A percentile compares a stretch with the other conserved stretches of the same genome.
Evolutionary conservation across 2,797 vertebrate species (phyloP).

Genomic region (Cichlasoma orientale): DNA sequence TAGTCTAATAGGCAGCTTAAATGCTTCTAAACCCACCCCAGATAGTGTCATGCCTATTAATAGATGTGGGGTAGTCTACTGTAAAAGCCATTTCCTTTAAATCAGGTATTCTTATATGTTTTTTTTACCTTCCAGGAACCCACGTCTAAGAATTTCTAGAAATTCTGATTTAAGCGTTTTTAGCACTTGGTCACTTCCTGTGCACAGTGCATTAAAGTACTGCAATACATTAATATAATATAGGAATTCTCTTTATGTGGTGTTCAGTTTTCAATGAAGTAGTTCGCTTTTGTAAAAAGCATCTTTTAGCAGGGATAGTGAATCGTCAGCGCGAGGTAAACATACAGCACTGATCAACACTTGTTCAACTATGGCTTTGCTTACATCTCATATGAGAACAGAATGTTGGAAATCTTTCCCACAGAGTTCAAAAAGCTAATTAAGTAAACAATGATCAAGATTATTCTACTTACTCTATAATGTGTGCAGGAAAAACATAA

Average conservation of each 20-base stretch:
- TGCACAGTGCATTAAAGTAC: constrained; percentile 4
- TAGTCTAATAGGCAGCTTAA: constrained; percentile 71
- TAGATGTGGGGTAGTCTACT: constrained; percentile 62
- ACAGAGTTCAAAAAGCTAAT: constrained; percentile 53
- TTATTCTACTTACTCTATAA: constrained; percentile 57
- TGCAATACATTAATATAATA: constrained; percentile 15
- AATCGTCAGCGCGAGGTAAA: constrained; percentile 3
- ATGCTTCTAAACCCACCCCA: constrained; percentile 63
- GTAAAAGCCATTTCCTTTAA: constrained; percentile 62
- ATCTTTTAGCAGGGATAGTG: background rate
- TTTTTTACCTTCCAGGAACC: constrained; percentile 26
- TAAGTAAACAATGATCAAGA: constrained; percentile 64
- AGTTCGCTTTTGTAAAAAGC: background rate
- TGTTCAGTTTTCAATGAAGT: background rate
- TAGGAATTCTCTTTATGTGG: background rate
- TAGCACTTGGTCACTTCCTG: constrained; percentile 20
- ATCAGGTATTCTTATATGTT: constrained; percentile 38
- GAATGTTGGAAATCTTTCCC: constrained; percentile 26
- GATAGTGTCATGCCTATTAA: constrained; percentile 63
- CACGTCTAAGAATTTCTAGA: constrained; percentile 23
- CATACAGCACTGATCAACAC: constrained; percentile 41
- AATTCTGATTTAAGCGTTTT: constrained; percentile 46
- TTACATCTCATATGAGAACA: constrained; percentile 36
- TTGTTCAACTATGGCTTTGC: constrained; percentile 24
- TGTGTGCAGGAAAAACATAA: constrained; percentile 26